A percentile compares a stretch with the other conserved stretches of the same genome.
These are phyloP conservation scores for Carposina sasakii DNA, from an alignment of 1,140 invertebrate genomes.

Conservation along the genomic window DNA sequence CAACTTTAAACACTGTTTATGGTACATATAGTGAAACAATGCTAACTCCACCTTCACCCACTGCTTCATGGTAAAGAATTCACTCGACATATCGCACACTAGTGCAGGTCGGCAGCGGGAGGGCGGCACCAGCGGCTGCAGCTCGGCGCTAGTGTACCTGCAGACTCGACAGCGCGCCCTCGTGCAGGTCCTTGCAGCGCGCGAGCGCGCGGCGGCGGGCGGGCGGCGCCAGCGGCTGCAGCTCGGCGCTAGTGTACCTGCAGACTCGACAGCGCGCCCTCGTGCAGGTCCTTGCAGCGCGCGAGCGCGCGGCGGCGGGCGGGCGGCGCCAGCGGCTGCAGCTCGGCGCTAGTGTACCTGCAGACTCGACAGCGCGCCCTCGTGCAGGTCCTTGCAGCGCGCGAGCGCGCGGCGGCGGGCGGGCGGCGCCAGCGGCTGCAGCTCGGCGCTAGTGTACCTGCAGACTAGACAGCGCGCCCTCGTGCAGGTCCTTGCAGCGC, in stretches of 20 bases:
- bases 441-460: slow-evolving; percentile 60
- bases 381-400: slow-evolving; percentile 59
- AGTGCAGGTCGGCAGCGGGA: too few relatives aligned
- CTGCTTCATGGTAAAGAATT: too few relatives aligned
- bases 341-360: slow-evolving; percentile 60
- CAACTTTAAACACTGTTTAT: too few relatives aligned
- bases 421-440: slow-evolving; percentile 65
- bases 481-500: slow-evolving; percentile 59
- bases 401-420: slow-evolving; percentile 71
- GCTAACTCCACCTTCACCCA: too few relatives aligned
- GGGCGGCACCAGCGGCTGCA: too few relatives aligned
- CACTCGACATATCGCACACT: too few relatives aligned
- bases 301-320: slow-evolving; percentile 71
- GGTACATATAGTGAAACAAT: too few relatives aligned
- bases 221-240: slow-evolving; percentile 65
- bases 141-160: slow-evolving; percentile 35
- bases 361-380: slow-evolving; percentile 50
- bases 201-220: slow-evolving; percentile 71
- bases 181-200: slow-evolving; percentile 59
- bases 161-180: slow-evolving; percentile 50
- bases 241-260: slow-evolving; percentile 60
- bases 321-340: slow-evolving; percentile 65
- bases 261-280: slow-evolving; percentile 50
- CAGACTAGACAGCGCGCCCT: slow-evolving; percentile 50
- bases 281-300: slow-evolving; percentile 59